phyloP scores from a whole-genome alignment of 1,140 invertebrate species.

The Drosophila trapezifrons region DNA sequence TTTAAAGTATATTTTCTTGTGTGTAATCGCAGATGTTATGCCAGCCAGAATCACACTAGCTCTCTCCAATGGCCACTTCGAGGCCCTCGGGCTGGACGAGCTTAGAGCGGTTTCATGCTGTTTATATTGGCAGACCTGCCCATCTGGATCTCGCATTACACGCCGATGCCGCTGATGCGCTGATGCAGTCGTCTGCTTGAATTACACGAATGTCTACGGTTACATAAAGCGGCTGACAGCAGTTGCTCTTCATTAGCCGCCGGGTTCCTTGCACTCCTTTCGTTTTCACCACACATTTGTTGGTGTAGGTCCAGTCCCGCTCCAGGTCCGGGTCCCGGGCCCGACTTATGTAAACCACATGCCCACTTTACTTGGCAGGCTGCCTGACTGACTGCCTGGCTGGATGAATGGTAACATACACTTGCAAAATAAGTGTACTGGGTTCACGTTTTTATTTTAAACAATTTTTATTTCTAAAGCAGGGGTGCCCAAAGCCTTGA shows the following conservation, averaged over 20 bases:
- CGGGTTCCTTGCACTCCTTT: slow-evolving; percentile 67
- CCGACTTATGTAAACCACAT: slow-evolving; percentile 60
- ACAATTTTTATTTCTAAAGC: no score
- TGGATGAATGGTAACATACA: slow-evolving; percentile 5
- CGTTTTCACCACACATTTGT: slow-evolving; percentile 42
- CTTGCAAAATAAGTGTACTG: not conserved
- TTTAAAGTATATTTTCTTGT: not conserved
- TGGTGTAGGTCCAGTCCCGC: slow-evolving; percentile 37
- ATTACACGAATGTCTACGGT: slow-evolving; percentile 52
- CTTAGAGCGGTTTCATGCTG: slow-evolving; percentile 27
- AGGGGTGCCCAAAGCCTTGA: no score
- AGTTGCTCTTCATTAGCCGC: slow-evolving; percentile 51
- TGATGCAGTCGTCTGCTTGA: slow-evolving; percentile 32
- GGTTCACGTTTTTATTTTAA: no score
- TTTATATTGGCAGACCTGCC: slow-evolving; percentile 36
- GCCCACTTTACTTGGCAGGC: slow-evolving; percentile 54
- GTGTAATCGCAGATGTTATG: slow-evolving; percentile 17
- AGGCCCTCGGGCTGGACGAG: slow-evolving; percentile 2
- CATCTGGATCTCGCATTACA: slow-evolving; percentile 42
- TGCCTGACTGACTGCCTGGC: slow-evolving; percentile 27
- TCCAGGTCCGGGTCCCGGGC: slow-evolving; percentile 50
- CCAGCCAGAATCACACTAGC: slow-evolving; percentile 7
- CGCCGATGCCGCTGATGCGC: slow-evolving; percentile 9
- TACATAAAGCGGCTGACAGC: slow-evolving; percentile 49
- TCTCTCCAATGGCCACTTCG: slow-evolving; percentile 3